Percentiles rank a stretch among this genome's conserved stretches.
Conservation (phyloP, 2,113 vertebrate genomes). For the Bubo bubo region DNA sequence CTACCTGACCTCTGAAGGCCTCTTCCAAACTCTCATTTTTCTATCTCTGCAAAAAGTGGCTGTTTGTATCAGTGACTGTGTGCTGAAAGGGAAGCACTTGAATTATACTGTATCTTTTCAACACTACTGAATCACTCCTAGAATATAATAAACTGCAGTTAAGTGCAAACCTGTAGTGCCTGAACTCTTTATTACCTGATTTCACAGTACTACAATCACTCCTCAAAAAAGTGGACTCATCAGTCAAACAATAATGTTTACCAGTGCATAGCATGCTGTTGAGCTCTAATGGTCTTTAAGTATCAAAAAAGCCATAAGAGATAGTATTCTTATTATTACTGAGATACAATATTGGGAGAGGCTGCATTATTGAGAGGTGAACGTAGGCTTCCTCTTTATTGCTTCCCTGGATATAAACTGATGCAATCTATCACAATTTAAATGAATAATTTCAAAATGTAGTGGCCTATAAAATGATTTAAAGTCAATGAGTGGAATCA, state of each 20-base stretch:
- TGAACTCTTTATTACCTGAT: slow-evolving; percentile 71
- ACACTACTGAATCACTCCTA: slow-evolving; percentile 34
- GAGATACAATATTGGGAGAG: not conserved
- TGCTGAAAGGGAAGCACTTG: slow-evolving; percentile 35
- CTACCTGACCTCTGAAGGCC: not conserved
- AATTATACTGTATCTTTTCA: slow-evolving; percentile 34
- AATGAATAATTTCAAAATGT: slow-evolving; percentile 18
- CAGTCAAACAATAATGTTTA: slow-evolving; percentile 69
- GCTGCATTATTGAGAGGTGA: not conserved
- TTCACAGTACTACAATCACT: slow-evolving; percentile 48
- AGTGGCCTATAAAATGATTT: slow-evolving; percentile 27
- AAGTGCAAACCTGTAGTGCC: slow-evolving; percentile 45
- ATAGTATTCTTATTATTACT: not conserved
- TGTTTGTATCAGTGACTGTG: not conserved
- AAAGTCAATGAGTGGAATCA: not conserved
- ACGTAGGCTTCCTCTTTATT: not conserved
- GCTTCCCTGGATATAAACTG: not conserved
- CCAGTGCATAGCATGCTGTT: slow-evolving; percentile 21
- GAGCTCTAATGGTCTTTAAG: slow-evolving; percentile 48
- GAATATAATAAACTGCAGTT: slow-evolving; percentile 64
- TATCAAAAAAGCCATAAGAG: slow-evolving; percentile 16
- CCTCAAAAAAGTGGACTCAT: slow-evolving; percentile 61
- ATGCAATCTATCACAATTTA: slow-evolving; percentile 11
- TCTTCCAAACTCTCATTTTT: not conserved
- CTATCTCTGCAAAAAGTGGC: not conserved